Evolutionary conservation across 2,888 invertebrate species (phyloP).

Genomic region (Phyllotreta striolata): DNA sequence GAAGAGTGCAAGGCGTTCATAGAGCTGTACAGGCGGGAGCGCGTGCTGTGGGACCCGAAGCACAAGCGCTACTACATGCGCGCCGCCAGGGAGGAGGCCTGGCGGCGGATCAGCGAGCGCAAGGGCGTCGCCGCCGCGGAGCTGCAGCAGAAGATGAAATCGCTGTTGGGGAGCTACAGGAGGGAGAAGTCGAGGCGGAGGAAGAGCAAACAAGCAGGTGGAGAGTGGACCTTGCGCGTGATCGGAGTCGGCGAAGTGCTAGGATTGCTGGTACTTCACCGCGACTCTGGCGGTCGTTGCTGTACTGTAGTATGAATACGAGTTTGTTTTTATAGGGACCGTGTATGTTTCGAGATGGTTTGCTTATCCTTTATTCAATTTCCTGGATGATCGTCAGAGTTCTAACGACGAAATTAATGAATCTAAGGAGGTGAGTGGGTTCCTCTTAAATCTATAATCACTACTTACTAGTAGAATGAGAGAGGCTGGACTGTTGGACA

Average conservation of each 20-base stretch:
- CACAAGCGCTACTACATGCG: neutral
- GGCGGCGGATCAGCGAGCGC: neutral
- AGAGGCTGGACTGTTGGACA: no score
- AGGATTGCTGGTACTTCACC: neutral
- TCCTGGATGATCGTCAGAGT: neutral
- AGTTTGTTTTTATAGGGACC: neutral
- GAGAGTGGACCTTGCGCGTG: neutral
- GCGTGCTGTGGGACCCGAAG: constrained; percentile 2
- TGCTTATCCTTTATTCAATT: neutral
- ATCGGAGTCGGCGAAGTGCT: neutral
- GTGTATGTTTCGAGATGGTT: constrained; percentile 1
- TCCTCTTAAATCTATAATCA: neutral
- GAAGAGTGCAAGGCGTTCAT: neutral
- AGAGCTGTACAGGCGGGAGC: neutral
- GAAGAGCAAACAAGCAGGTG: neutral
- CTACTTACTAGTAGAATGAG: no score
- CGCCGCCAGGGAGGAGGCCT: neutral
- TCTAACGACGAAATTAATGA: neutral
- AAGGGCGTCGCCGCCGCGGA: neutral
- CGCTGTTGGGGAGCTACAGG: constrained; percentile 3
- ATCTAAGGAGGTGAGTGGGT: neutral
- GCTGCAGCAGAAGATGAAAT: neutral
- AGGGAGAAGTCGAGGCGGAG: neutral
- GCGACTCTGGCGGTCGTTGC: neutral
- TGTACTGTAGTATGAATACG: neutral